Conservation (phyloP, 1,140 invertebrate species). For the Tetramorium alpestre region DNA sequence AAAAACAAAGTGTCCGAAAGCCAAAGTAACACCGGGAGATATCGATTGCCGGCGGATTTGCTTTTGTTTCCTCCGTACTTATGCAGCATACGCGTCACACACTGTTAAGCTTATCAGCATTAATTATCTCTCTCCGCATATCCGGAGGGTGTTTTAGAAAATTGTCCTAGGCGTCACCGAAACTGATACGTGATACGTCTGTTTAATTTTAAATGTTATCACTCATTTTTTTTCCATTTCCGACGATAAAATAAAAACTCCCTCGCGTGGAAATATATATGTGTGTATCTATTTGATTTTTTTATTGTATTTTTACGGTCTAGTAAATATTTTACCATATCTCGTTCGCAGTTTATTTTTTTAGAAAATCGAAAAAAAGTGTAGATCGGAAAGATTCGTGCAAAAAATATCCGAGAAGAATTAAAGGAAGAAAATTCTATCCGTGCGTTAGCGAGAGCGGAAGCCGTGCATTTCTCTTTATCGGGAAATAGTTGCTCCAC, state of each 20-base stretch:
- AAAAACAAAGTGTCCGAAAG: constrained; percentile 15
- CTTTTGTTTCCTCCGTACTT: not conserved
- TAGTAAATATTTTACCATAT: constrained; percentile 3
- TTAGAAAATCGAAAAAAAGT: not conserved
- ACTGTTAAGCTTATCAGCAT: not conserved
- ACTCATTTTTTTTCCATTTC: not conserved
- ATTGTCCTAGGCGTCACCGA: not conserved
- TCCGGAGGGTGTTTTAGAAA: not conserved
- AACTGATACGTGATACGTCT: not conserved
- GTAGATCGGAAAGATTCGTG: not conserved
- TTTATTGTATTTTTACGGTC: constrained; percentile 8
- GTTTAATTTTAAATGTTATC: not conserved
- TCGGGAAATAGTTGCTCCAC: not conserved
- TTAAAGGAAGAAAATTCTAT: not conserved
- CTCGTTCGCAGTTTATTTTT: not conserved
- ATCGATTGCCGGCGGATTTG: constrained; percentile 13
- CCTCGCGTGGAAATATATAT: not conserved
- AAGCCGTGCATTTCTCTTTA: not conserved
- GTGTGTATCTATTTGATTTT: not conserved
- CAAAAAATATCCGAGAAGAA: not conserved
- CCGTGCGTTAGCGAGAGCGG: not conserved
- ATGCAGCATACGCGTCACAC: not conserved
- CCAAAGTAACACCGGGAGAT: constrained; percentile 9
- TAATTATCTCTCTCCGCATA: not conserved
- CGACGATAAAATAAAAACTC: not conserved